Conservation (phyloP, 1,140 invertebrate species). For the Heliconius melpomene region DNA sequence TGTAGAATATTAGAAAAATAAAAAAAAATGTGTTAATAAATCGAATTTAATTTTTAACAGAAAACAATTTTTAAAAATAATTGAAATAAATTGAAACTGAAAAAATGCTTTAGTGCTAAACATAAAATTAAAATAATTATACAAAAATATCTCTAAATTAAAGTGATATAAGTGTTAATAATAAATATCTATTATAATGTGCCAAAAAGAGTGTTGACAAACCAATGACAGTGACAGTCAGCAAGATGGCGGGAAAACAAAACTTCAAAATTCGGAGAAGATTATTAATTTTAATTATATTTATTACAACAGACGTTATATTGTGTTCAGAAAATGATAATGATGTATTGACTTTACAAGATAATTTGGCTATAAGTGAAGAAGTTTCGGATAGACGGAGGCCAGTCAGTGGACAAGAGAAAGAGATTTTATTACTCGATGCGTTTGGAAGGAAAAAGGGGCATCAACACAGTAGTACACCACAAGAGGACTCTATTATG, state of each 20-base stretch:
- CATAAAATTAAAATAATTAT: constrained; percentile 42
- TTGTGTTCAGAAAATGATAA: constrained; percentile 63
- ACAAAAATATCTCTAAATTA: neutral
- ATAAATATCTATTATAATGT: constrained; percentile 44
- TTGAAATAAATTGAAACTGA: neutral
- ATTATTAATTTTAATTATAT: constrained; percentile 55
- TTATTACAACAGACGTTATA: constrained; percentile 44
- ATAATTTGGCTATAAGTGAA: constrained; percentile 61
- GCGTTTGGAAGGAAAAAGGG: constrained; percentile 85
- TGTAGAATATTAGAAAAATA: constrained; percentile 28
- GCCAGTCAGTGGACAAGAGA: constrained; percentile 85
- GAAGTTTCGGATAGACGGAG: constrained; percentile 71
- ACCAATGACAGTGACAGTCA: constrained; percentile 44
- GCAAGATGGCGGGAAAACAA: constrained; percentile 50
- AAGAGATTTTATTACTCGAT: constrained; percentile 87
- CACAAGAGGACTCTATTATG: constrained; percentile 87
- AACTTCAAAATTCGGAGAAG: constrained; percentile 77
- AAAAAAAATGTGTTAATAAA: neutral
- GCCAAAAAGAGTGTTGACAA: constrained; percentile 47
- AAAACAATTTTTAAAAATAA: too few species aligned
- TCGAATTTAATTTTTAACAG: too few species aligned
- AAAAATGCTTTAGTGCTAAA: neutral
- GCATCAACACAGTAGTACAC: constrained; percentile 62
- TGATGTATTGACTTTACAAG: constrained; percentile 72
- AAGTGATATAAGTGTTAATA: neutral